Conservation (phyloP, 2,888 invertebrate species). For the Drosophila paranaensis region DNA sequence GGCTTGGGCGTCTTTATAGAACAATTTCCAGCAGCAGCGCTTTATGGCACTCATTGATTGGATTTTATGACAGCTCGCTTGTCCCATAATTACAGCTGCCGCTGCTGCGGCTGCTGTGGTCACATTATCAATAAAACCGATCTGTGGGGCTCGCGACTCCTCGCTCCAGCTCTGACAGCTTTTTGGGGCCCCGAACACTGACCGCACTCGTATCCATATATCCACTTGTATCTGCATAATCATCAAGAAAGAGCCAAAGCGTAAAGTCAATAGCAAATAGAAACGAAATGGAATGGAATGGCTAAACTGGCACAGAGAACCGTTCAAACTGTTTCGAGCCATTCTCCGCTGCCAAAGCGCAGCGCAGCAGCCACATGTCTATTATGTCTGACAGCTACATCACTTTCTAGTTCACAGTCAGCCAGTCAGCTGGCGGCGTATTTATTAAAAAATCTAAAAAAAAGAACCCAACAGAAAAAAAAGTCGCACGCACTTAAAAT, state of each 20-base stretch:
- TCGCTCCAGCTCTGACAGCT: too few relatives aligned
- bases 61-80: constrained; percentile 36
- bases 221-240: constrained; percentile 40
- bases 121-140: constrained; percentile 22
- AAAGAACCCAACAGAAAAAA: not conserved
- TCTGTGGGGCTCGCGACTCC: constrained; percentile 1
- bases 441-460: constrained; percentile 18
- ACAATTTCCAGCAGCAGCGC: constrained; percentile 23
- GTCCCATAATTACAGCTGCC: constrained; percentile 33
- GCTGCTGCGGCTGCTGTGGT: not conserved
- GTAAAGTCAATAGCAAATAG: constrained; percentile 35
- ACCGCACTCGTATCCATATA: constrained; percentile 3
- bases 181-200: too few relatives aligned
- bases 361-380: constrained; percentile 31
- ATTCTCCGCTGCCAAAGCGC: constrained; percentile 22
- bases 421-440: constrained; percentile 13
- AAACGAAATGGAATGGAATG: constrained; percentile 40
- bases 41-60: constrained; percentile 39
- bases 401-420: constrained; percentile 37
- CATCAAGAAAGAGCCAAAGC: constrained; percentile 14
- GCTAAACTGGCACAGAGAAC: constrained; percentile 66
- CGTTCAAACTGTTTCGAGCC: constrained; percentile 53
- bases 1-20: constrained; percentile 5
- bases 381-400: constrained; percentile 35
- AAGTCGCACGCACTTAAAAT: constrained; percentile 67